These are phyloP conservation scores for Ooceraea biroi DNA, from an alignment of 1,140 invertebrate genomes.

Conservation along the genomic window DNA sequence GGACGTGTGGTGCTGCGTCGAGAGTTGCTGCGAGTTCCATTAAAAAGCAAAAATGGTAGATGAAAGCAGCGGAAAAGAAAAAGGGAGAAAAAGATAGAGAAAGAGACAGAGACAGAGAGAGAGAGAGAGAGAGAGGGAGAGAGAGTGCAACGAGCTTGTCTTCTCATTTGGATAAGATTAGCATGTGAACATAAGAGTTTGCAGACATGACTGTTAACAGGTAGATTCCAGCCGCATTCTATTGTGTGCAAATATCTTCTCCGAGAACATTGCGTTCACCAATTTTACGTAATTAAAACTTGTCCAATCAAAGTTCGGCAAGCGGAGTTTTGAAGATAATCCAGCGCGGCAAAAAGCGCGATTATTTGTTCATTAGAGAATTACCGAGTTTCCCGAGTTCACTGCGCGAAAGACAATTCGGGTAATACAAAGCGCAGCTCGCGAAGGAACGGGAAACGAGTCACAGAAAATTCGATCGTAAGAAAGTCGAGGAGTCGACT, in stretches of 20 bases:
- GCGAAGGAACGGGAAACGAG: background rate
- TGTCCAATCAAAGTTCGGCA: conserved; percentile 13
- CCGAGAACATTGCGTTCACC: conserved; percentile 18
- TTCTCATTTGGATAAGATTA: background rate
- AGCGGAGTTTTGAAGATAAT: conserved; percentile 39
- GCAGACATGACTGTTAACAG: conserved; percentile 22
- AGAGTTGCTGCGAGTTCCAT: conserved; percentile 28
- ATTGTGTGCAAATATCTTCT: conserved; percentile 34
- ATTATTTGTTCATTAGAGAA: conserved; percentile 53
- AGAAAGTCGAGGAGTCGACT: conserved; percentile 23
- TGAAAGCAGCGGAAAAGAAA: background rate
- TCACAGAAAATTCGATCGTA: conserved; percentile 32
- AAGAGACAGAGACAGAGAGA: background rate
- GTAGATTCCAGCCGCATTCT: conserved; percentile 11
- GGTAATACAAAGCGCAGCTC: background rate
- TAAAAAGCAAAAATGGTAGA: conserved; percentile 41
- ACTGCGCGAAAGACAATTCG: background rate
- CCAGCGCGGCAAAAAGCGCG: conserved; percentile 13
- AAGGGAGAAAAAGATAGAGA: too few relatives aligned
- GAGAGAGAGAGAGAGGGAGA: too few relatives aligned
- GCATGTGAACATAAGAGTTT: background rate
- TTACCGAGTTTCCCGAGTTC: conserved; percentile 17
- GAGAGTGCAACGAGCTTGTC: background rate
- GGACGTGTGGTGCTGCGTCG: conserved; percentile 24
- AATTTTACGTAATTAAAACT: conserved; percentile 52